A percentile compares a stretch with the other conserved stretches of the same genome.
phyloP scores from a whole-genome alignment of 2,888 invertebrate genomes.

The Stenodera caucasica region DNA sequence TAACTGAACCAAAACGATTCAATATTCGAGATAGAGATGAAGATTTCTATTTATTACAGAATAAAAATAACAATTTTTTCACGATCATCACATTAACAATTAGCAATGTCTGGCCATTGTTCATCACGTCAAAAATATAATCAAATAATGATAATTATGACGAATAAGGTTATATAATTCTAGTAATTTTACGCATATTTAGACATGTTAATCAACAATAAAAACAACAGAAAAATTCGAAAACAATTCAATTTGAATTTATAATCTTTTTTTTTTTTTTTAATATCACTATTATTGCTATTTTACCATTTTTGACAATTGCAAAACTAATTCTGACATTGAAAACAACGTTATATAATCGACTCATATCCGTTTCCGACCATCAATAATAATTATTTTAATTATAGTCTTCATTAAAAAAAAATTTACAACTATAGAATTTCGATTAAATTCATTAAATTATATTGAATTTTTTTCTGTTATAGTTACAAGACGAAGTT shows the following conservation, averaged over 20 bases:
- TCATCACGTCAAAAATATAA: no score
- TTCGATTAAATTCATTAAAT: no score
- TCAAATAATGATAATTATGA: no score
- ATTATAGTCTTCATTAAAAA: background rate
- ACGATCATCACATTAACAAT: no score
- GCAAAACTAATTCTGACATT: background rate
- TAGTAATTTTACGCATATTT: background rate
- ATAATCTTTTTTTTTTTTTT: background rate
- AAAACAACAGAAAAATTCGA: background rate
- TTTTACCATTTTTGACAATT: background rate
- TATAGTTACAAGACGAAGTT: constrained; percentile 41
- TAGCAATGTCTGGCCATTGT: no score
- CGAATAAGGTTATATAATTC: background rate
- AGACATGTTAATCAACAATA: background rate
- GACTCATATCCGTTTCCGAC: background rate
- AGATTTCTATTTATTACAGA: no score
- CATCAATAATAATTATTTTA: background rate
- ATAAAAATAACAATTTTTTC: no score
- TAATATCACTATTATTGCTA: background rate
- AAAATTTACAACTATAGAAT: no score
- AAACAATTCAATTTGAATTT: background rate
- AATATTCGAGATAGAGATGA: no score
- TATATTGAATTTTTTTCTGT: constrained; percentile 9
- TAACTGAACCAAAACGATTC: no score
- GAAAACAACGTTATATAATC: background rate